Evolutionary conservation across 2,888 invertebrate genomes (phyloP).

Genomic region (Netelia virgata): DNA sequence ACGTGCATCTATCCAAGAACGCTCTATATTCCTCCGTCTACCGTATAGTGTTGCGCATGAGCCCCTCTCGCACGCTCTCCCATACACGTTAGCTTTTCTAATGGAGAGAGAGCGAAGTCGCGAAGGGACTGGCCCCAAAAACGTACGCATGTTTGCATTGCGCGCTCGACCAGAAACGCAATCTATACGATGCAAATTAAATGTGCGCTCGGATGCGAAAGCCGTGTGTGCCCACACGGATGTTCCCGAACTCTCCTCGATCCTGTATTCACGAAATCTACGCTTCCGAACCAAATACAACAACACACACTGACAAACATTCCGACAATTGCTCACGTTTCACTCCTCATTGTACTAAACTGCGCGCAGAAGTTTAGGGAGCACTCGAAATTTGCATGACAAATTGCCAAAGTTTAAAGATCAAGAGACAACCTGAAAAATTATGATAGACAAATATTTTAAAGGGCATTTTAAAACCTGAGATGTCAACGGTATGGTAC

Average conservation of each 20-base stretch:
- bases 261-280: conserved; percentile 16
- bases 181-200: conserved; percentile 84
- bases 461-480: no score
- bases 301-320: not conserved
- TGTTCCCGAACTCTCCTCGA: not conserved
- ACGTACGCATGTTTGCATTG: conserved; percentile 82
- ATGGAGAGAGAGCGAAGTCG: conserved; percentile 64
- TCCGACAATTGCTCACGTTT: not conserved
- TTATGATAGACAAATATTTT: no score
- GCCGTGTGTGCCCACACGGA: conserved; percentile 6
- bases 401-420: no score
- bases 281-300: not conserved
- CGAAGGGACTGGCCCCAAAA: conserved; percentile 73
- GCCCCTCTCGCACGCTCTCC: not conserved
- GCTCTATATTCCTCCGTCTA: conserved; percentile 42
- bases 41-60: conserved; percentile 27
- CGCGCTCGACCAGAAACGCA: conserved; percentile 83
- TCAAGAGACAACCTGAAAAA: no score
- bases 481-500: no score
- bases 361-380: no score
- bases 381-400: no score
- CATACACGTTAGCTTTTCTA: conserved; percentile 25
- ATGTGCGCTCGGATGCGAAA: conserved; percentile 72
- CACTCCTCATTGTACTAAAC: not conserved
- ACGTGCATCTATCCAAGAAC: conserved; percentile 19